Evolutionary conservation across 2,888 invertebrate species (phyloP), one percentile per base, ranked within the genome.

Genomic region (Napeogenes sylphis): DNA sequence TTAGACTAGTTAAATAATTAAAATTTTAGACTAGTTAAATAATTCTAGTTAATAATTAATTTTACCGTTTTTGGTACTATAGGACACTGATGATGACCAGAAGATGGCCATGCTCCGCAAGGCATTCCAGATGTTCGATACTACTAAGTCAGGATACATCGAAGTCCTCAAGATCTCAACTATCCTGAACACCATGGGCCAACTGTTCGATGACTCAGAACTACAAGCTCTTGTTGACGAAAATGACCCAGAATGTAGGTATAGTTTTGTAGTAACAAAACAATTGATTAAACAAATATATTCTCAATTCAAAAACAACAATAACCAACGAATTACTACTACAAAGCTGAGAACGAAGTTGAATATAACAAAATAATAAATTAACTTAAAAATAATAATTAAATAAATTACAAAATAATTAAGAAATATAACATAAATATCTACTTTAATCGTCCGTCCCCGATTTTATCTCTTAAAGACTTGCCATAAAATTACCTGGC

Each of bases 61-160:
- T 10, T 42, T 10, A 42, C 42, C 42, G 30, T 51, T 51, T 51
- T 6, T 30, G 30, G 21, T 51, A 21, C 30, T 64, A 71, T 70
- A 91, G 91, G 91, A 91, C 71, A 79, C 86, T 65, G 95, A 95
- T 79, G 95, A 95, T 78, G 94, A 94, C 73, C 95, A 95, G 83
- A 95, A 95, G 87, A 93, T 94, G 92, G 95, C 94, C 91, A 96
- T 98, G 89, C 95, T 98, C 92, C 95, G 97, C 82, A 97, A 97
- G 87, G 97, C 97, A 75, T 98, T 98, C 92, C 97, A 97, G 89
- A 98, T 98, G 98, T 98, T 98, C 81, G 98, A 98, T 89, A 97
- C 97, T 71, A 95, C 95, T 73, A 98, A 97, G 90, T 94, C 94
- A 67, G 98, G 98, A 56, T 96, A 95, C 87, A 98, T 98, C 71